These are phyloP conservation scores for Pycnonotus jocosus DNA, from an alignment of 2,113 vertebrate species.

Conservation along the genomic window DNA sequence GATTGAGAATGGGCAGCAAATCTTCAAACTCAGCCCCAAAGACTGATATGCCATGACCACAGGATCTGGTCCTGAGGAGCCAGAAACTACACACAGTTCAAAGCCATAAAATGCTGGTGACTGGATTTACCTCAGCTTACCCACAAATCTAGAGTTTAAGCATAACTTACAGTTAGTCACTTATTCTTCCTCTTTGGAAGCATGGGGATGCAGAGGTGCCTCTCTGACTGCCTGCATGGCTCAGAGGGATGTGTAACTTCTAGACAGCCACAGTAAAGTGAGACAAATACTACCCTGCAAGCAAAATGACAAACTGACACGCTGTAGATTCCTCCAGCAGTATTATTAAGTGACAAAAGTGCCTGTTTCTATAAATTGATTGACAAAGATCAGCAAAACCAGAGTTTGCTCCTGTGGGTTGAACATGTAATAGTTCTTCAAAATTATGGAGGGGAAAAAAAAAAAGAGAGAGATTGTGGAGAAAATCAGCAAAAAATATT, in stretches of 20 bases:
- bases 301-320: not conserved
- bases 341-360: not conserved
- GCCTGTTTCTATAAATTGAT: not conserved
- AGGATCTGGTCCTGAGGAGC: not conserved
- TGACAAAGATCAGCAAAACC: not conserved
- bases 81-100: not conserved
- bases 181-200: not conserved
- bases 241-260: not conserved
- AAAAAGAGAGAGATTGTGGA: not conserved
- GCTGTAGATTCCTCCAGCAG: not conserved
- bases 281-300: not conserved
- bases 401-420: not conserved
- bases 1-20: not conserved
- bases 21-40: not conserved
- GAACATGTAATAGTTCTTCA: not conserved
- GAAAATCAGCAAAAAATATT: not conserved
- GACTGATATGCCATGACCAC: not conserved
- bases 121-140: not conserved
- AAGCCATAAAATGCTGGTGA: not conserved
- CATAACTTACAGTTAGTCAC: not conserved
- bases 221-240: not conserved
- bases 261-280: not conserved
- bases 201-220: not conserved
- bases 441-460: not conserved
- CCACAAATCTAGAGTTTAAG: not conserved